These are phyloP conservation scores for Macrotrachela quadricornifera DNA, from an alignment of 1,140 invertebrate species.

Conservation along the genomic window DNA sequence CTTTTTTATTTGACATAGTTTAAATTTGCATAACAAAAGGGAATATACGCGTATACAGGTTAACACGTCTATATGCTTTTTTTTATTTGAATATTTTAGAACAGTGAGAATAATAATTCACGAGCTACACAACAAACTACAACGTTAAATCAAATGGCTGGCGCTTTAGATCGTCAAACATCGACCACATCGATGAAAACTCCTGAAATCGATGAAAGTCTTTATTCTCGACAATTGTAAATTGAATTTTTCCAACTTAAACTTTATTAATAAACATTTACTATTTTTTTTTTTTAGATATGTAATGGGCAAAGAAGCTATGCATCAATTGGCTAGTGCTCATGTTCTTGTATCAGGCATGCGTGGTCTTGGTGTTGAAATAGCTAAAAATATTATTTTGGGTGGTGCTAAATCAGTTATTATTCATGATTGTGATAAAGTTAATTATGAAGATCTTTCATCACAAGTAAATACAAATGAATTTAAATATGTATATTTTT, in stretches of 20 bases:
- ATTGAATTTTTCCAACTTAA: too few species aligned
- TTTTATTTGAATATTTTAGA: too few species aligned
- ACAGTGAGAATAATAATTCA: too few species aligned
- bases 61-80: too few species aligned
- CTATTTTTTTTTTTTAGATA: not conserved
- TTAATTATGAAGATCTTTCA: conserved; percentile 32
- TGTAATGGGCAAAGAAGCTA: conserved; percentile 87
- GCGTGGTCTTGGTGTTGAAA: conserved; percentile 79
- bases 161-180: too few species aligned
- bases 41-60: too few species aligned
- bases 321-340: conserved; percentile 79
- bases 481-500: conserved; percentile 1
- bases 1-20: too few species aligned
- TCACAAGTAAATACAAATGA: conserved; percentile 20
- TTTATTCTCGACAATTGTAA: conserved; percentile 79
- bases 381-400: conserved; percentile 93
- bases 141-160: too few species aligned
- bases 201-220: conserved; percentile 62
- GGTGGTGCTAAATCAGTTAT: conserved; percentile 91
- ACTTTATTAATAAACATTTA: not conserved
- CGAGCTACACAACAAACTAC: too few species aligned
- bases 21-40: too few species aligned
- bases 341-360: conserved; percentile 86
- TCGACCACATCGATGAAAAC: too few species aligned
- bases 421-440: conserved; percentile 49